Conservation (phyloP, 92 coral and sea anemone genomes). For the Paramuricea clavata region DNA sequence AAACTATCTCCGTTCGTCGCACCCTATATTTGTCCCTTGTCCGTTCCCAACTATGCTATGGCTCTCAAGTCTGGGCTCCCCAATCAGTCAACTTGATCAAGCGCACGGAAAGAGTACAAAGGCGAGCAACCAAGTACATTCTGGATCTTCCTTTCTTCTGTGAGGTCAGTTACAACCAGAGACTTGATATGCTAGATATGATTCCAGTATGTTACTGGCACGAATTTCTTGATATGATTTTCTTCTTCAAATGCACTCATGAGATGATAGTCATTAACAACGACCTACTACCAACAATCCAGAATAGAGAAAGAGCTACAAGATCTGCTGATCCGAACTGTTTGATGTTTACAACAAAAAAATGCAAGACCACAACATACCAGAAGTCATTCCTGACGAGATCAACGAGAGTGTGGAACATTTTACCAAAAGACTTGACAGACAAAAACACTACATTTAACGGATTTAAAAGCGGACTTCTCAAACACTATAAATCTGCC, state of each 20-base stretch:
- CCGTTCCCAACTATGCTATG: not conserved
- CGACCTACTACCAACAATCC: too few relatives aligned
- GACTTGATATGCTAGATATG: not conserved
- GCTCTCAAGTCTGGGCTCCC: not conserved
- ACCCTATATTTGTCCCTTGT: conserved; percentile 1
- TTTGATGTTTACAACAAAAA: too few relatives aligned
- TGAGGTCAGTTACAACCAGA: conserved; percentile 14
- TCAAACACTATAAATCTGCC: too few relatives aligned
- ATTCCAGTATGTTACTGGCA: not conserved
- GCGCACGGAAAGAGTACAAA: conserved; percentile 16
- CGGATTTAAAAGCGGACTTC: too few relatives aligned
- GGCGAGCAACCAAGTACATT: conserved; percentile 28
- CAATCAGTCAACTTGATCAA: conserved; percentile 12
- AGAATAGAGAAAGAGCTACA: too few relatives aligned
- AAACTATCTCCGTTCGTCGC: not conserved
- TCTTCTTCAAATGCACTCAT: not conserved
- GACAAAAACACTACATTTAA: too few relatives aligned
- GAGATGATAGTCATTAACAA: not conserved
- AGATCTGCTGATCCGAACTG: too few relatives aligned
- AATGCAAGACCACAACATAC: too few relatives aligned
- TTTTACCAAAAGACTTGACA: too few relatives aligned
- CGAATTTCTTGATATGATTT: not conserved
- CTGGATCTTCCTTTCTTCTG: conserved; percentile 29
- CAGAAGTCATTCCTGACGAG: too few relatives aligned
- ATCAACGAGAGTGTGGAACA: too few relatives aligned